phyloP scores from a whole-genome alignment of 2,113 vertebrate species.

The Heterochromis multidens region DNA sequence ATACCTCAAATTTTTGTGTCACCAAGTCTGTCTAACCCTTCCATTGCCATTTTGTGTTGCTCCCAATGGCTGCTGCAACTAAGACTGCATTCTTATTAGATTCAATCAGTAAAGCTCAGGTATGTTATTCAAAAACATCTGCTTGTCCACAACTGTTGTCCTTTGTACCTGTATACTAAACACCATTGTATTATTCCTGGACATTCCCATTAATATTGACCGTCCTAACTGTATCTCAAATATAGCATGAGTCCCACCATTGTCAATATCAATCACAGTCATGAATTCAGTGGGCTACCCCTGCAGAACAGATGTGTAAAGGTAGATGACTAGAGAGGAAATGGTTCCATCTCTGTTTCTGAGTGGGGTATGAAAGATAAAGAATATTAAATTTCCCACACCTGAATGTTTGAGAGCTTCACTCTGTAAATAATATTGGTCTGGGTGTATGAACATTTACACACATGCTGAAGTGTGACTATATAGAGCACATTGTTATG shows the following conservation, averaged over 20 bases:
- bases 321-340: constrained; percentile 27
- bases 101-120: not conserved
- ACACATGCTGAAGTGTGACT: not conserved
- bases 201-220: not conserved
- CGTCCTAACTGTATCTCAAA: not conserved
- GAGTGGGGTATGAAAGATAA: constrained; percentile 39
- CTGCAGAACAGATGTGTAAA: constrained; percentile 40
- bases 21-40: not conserved
- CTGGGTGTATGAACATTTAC: not conserved
- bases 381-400: constrained; percentile 45
- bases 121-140: not conserved
- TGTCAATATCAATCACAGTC: constrained; percentile 53
- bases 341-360: not conserved
- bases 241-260: not conserved
- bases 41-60: not conserved
- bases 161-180: not conserved
- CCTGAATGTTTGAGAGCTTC: constrained; percentile 62
- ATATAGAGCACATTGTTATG: not conserved
- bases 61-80: not conserved
- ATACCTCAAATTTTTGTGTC: not conserved
- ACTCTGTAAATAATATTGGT: constrained; percentile 26
- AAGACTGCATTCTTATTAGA: not conserved
- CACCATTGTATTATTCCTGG: not conserved
- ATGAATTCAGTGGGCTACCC: constrained; percentile 45
- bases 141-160: not conserved